Evolutionary conservation across 2,888 invertebrate genomes (phyloP).

Genomic region (Poecilus cupreus): DNA sequence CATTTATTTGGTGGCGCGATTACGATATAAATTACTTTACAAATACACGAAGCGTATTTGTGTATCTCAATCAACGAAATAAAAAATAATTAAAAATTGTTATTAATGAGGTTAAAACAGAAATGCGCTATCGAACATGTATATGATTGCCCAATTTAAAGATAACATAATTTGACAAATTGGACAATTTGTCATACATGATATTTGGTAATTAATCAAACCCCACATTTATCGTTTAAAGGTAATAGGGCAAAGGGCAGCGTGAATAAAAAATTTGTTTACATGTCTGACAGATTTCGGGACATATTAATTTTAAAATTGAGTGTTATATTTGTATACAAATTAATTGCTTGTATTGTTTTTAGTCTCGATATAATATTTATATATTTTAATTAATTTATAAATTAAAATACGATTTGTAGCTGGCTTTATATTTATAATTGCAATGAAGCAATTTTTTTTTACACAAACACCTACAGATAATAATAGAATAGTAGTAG

Average conservation of each 20-base stretch:
- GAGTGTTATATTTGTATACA: not conserved
- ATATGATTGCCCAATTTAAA: conserved; percentile 20
- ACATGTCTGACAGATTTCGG: not conserved
- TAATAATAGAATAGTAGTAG: too few relatives aligned
- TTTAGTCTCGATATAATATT: too few relatives aligned
- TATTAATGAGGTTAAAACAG: conserved; percentile 36
- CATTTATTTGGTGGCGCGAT: not conserved
- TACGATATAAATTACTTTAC: too few relatives aligned
- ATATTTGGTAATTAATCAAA: conserved; percentile 33
- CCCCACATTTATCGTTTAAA: conserved; percentile 32
- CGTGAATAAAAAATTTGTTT: conserved; percentile 29
- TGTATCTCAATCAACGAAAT: not conserved
- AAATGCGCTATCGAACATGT: not conserved
- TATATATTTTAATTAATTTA: too few relatives aligned
- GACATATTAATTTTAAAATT: not conserved
- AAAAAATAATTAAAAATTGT: not conserved
- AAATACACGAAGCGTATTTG: too few relatives aligned
- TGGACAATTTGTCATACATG: conserved; percentile 31
- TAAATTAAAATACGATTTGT: too few relatives aligned
- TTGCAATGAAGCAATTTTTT: too few relatives aligned
- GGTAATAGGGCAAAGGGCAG: conserved; percentile 25
- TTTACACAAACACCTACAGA: too few relatives aligned
- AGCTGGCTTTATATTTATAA: too few relatives aligned
- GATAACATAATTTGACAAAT: conserved; percentile 38
- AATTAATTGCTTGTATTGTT: too few relatives aligned